phyloP scores from a whole-genome alignment of 1,140 invertebrate species.

The Tyrophagus putrescentiae region DNA sequence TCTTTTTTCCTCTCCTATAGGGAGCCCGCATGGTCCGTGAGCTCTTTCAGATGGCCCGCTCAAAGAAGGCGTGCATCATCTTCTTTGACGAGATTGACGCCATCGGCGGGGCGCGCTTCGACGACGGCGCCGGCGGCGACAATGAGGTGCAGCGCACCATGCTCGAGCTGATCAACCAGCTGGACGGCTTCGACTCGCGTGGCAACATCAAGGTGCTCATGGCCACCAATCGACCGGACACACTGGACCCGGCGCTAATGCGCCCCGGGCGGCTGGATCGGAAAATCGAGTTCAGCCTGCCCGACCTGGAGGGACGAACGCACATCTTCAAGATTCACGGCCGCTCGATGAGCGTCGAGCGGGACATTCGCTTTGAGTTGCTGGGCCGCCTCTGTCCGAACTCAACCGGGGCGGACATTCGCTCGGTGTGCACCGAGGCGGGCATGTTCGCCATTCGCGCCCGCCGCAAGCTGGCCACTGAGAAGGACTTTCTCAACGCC shows the following conservation, averaged over 20 bases:
- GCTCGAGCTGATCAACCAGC: slow-evolving; percentile 43
- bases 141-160: slow-evolving; percentile 59
- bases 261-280: slow-evolving; percentile 59
- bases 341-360: slow-evolving; percentile 39
- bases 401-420: slow-evolving; percentile 42
- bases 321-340: slow-evolving; percentile 44
- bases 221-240: slow-evolving; percentile 53
- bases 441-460: slow-evolving; percentile 45
- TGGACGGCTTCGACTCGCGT: slow-evolving; percentile 43
- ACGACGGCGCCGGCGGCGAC: slow-evolving; percentile 91
- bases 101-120: slow-evolving; percentile 62
- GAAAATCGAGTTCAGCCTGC: slow-evolving; percentile 69
- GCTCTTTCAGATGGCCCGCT: slow-evolving; percentile 35
- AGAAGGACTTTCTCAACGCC: slow-evolving; percentile 45
- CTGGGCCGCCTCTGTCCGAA: slow-evolving; percentile 43
- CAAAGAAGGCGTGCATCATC: slow-evolving; percentile 39
- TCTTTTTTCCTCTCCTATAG: too few species aligned
- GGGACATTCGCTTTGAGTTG: slow-evolving; percentile 43
- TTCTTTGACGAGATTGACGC: slow-evolving; percentile 42
- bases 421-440: slow-evolving; percentile 42
- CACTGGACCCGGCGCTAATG: slow-evolving; percentile 52
- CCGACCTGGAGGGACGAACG: slow-evolving; percentile 42
- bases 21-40: slow-evolving; percentile 22
- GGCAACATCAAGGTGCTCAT: slow-evolving; percentile 45
- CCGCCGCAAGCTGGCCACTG: slow-evolving; percentile 42